Conservation (phyloP, 2,888 invertebrate genomes). For the Tinea semifulvella region DNA sequence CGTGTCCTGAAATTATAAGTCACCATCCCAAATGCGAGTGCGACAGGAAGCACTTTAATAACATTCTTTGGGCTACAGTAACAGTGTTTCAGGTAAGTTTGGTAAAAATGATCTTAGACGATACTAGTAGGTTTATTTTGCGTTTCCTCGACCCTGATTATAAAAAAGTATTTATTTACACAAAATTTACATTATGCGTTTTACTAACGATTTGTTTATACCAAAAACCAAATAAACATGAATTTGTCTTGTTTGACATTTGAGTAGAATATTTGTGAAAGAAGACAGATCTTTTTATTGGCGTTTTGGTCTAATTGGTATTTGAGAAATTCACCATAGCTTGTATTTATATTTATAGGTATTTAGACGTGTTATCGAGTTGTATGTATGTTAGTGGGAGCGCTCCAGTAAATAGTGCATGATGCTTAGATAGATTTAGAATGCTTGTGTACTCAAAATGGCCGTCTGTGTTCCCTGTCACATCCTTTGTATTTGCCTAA, state of each 20-base stretch:
- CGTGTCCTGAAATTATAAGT: conserved; percentile 90
- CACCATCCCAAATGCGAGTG: conserved; percentile 92
- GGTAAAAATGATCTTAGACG: conserved; percentile 27
- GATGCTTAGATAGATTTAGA: conserved; percentile 25
- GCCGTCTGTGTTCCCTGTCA: conserved; percentile 57
- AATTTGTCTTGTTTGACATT: conserved; percentile 35
- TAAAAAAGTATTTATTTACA: conserved; percentile 41
- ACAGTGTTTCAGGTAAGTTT: conserved; percentile 95
- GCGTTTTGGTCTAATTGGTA: conserved; percentile 17
- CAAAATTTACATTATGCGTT: background rate
- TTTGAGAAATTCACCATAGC: conserved; percentile 49
- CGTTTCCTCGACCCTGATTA: conserved; percentile 32
- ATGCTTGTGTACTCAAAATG: conserved; percentile 60
- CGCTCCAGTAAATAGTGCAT: conserved; percentile 59
- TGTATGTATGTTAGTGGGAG: conserved; percentile 26
- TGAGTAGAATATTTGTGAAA: conserved; percentile 25
- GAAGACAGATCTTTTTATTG: conserved; percentile 26
- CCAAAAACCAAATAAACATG: background rate
- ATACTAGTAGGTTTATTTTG: conserved; percentile 57
- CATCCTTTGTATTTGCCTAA: conserved; percentile 44
- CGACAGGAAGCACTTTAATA: conserved; percentile 99
- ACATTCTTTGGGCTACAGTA: conserved; percentile 96
- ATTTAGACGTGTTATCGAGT: conserved; percentile 17
- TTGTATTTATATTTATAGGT: conserved; percentile 25
- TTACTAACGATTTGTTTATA: background rate